Evolutionary conservation across 2,888 invertebrate genomes (phyloP), one percentile per base, ranked within the genome.

Genomic region (Zootermopsis nevadensis): DNA sequence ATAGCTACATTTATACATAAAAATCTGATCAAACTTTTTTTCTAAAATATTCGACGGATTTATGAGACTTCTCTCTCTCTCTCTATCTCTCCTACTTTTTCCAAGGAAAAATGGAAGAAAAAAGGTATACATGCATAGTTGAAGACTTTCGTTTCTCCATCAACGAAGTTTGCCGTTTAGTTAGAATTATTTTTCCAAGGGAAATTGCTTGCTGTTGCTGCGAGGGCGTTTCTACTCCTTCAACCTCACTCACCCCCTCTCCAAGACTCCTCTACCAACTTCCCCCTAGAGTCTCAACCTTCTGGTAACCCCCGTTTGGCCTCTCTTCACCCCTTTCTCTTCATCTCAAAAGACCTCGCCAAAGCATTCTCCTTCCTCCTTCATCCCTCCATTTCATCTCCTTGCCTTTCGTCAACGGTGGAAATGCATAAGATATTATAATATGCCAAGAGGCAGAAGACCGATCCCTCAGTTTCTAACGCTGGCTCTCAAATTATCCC

Each of bases 91-190:
- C 33, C 27, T 38, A 31, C n/a, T 53, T 22, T 22, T 30, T 53
- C 67, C 48, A 38, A 74, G 33, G 38, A 79, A 69, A 77, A 69
- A 22, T 24, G 53, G 33, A 53, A 67, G 35, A 33, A 80, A 67
- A 33, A 19, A 33, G n/a, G 31, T 81, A 76, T 22, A 82, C 24
- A 60, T 77, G 55, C 38, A 77, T 67, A 83, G 77, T 66, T 77
- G 82, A 82, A 82, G 84, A 82, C 72, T 82, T 82, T 84, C 84
- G 84, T 82, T 84, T 84, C 82, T 80, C 82, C 83, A 84, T 84
- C 83, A 84, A 60, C 82, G 66, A 82, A 84, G 84, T 84, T 84
- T 82, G 82, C 82, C 84, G 80, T 84, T 84, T 84, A 82, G 82
- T 82, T 82, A 60, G 84, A 82, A 84, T 84, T 84, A 84, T 84